A percentile compares a stretch with the other conserved stretches of the same genome.
phyloP scores from a whole-genome alignment of 2,888 invertebrate species.

The Lomographa bimaculata region DNA sequence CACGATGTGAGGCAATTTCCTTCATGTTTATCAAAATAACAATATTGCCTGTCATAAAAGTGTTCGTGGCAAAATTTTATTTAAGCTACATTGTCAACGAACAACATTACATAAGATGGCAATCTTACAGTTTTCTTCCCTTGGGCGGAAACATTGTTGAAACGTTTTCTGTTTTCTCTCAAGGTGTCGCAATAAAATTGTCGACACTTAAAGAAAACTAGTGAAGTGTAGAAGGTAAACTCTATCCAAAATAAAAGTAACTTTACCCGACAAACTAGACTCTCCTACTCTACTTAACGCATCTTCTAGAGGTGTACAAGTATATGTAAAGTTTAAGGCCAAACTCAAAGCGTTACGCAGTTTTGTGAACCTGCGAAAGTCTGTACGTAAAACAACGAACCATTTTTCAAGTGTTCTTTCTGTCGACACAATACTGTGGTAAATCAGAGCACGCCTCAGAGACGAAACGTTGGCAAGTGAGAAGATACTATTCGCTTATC shows the following conservation, averaged over 20 bases:
- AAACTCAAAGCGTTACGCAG: no score
- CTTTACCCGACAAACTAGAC: no score
- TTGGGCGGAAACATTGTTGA: constrained; percentile 32
- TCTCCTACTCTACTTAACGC: no score
- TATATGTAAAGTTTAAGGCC: no score
- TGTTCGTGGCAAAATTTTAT: constrained; percentile 23
- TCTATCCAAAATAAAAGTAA: no score
- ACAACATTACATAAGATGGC: constrained; percentile 26
- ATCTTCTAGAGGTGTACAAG: no score
- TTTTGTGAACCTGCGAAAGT: no score
- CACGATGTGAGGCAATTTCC: neutral
- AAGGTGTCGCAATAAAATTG: constrained; percentile 35
- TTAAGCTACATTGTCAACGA: constrained; percentile 25
- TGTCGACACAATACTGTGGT: constrained; percentile 22
- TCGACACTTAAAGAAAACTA: no score
- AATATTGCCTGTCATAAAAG: constrained; percentile 16
- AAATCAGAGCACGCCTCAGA: constrained; percentile 39
- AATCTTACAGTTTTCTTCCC: constrained; percentile 30
- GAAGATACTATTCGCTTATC: constrained; percentile 32
- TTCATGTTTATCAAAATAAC: constrained; percentile 10
- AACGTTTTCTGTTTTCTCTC: constrained; percentile 40
- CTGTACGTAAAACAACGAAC: no score
- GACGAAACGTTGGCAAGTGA: constrained; percentile 37
- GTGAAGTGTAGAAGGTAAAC: no score
- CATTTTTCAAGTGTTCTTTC: constrained; percentile 1